Conservation (phyloP, 2,797 vertebrate species). For the Gallirallus australis region DNA sequence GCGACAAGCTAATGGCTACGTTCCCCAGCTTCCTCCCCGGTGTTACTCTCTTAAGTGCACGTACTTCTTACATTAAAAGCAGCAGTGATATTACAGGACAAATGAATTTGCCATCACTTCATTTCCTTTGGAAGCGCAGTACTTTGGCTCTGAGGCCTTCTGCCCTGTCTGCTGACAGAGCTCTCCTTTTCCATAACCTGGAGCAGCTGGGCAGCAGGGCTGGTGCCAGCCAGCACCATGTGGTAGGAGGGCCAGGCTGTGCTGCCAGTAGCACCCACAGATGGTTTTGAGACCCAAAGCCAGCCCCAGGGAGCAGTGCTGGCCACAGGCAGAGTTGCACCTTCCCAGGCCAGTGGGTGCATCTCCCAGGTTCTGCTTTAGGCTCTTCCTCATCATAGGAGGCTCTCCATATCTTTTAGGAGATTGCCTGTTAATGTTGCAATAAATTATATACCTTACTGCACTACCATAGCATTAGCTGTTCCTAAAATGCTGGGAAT, state of each 20-base stretch:
- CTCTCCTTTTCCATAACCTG: background rate
- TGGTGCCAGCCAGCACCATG: too few relatives aligned
- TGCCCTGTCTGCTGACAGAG: background rate
- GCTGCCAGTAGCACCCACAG: too few relatives aligned
- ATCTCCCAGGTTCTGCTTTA: background rate
- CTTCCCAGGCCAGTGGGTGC: background rate
- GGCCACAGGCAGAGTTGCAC: too few relatives aligned
- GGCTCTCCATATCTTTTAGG: background rate
- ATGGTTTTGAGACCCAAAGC: too few relatives aligned
- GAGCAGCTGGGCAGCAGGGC: too few relatives aligned
- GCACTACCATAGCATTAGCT: slow-evolving; percentile 34
- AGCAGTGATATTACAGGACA: background rate
- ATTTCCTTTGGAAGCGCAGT: background rate
- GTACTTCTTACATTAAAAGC: background rate
- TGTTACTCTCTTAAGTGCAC: background rate
- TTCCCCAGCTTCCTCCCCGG: background rate
- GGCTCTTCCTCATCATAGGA: background rate
- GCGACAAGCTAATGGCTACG: background rate
- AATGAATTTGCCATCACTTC: background rate
- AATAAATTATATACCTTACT: slow-evolving; percentile 43
- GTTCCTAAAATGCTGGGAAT: slow-evolving; percentile 46
- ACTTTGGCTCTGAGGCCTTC: background rate
- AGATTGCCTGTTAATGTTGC: slow-evolving; percentile 44
- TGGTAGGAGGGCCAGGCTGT: background rate
- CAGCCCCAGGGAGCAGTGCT: background rate